These are phyloP conservation scores for Pangasianodon hypophthalmus DNA, from an alignment of 2,113 vertebrate species.

Conservation along the genomic window DNA sequence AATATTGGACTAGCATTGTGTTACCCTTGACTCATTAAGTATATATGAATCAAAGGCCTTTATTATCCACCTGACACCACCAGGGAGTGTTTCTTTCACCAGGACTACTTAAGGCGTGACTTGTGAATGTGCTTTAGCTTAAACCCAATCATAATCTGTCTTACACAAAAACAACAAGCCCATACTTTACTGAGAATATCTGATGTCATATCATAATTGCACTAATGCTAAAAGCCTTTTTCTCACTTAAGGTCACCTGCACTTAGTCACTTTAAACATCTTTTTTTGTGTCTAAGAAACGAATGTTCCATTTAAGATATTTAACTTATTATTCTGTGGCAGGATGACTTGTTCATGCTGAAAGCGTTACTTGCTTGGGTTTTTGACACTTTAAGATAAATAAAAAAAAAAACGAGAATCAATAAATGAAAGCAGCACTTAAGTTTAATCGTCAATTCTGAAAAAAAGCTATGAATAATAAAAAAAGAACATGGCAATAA, in stretches of 20 bases:
- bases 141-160: conserved; percentile 80
- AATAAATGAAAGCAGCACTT: conserved; percentile 6
- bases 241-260: conserved; percentile 61
- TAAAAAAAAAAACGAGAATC: neutral
- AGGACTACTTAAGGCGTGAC: conserved; percentile 75
- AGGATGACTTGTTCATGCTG: conserved; percentile 36
- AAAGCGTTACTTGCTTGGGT: neutral
- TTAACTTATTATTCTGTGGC: conserved; percentile 62
- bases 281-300: conserved; percentile 67
- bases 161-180: conserved; percentile 81
- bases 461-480: neutral
- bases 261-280: conserved; percentile 76
- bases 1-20: conserved; percentile 61
- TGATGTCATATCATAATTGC: conserved; percentile 82
- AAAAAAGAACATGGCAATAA: neutral
- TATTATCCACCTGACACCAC: conserved; percentile 76
- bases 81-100: conserved; percentile 67
- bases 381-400: conserved; percentile 4
- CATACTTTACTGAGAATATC: conserved; percentile 73
- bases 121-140: conserved; percentile 71
- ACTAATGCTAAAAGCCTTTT: conserved; percentile 71
- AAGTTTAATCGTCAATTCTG: neutral
- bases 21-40: conserved; percentile 74
- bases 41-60: conserved; percentile 77
- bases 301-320: conserved; percentile 71